These are phyloP conservation scores for Macrocentrus cingulum DNA, from an alignment of 1,140 invertebrate species.

Conservation along the genomic window DNA sequence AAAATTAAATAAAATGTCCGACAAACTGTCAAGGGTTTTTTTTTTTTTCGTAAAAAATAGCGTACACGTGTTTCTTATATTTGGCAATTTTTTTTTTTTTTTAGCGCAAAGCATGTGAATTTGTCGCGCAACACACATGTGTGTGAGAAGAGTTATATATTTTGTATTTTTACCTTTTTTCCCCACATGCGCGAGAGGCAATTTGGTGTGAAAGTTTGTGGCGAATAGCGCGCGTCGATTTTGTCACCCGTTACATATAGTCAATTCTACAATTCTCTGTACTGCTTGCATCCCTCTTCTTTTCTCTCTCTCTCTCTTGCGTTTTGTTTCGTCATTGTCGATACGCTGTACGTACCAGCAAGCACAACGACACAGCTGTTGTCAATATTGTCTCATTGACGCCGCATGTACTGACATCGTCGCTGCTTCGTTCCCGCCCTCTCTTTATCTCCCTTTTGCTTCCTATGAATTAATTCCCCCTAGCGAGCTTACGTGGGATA, in stretches of 20 bases:
- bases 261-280: not conserved
- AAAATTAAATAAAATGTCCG: too few relatives aligned
- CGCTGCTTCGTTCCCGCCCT: too few relatives aligned
- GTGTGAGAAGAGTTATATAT: too few relatives aligned
- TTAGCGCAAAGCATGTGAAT: too few relatives aligned
- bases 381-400: conserved; percentile 38
- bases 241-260: conserved; percentile 11
- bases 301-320: conserved; percentile 25
- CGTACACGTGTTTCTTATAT: too few relatives aligned
- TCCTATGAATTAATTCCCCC: too few relatives aligned
- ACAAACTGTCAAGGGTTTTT: too few relatives aligned
- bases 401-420: conserved; percentile 12
- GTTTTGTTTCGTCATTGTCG: conserved; percentile 3
- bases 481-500: too few relatives aligned
- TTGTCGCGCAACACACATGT: too few relatives aligned
- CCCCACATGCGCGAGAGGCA: conserved; percentile 10
- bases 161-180: conserved; percentile 12
- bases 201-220: not conserved
- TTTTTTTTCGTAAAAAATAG: too few relatives aligned
- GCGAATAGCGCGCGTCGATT: not conserved
- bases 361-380: conserved; percentile 25
- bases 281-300: conserved; percentile 14
- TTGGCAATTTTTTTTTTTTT: too few relatives aligned
- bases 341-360: conserved; percentile 1
- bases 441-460: too few relatives aligned